phyloP scores from a whole-genome alignment of 2,888 invertebrate genomes.

The Drosophila acutilabella region DNA sequence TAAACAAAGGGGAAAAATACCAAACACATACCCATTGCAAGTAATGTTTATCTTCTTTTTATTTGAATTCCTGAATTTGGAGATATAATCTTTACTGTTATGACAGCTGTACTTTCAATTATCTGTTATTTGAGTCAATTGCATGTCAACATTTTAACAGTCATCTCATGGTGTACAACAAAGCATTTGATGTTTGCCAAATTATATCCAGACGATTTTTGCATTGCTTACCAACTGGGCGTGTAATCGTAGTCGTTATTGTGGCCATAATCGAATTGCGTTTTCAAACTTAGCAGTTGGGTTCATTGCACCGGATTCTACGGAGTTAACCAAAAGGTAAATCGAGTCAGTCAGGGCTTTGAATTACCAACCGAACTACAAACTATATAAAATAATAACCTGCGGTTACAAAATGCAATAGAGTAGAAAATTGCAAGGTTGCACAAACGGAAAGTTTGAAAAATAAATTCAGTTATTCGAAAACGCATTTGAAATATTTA shows the following conservation, averaged over 20 bases:
- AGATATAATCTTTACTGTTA: constrained; percentile 5
- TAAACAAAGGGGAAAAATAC: too few relatives aligned
- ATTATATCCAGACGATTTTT: constrained; percentile 29
- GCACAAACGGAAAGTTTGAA: constrained; percentile 43
- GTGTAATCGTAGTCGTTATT: constrained; percentile 48
- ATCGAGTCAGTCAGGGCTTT: constrained; percentile 46
- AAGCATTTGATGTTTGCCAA: constrained; percentile 19
- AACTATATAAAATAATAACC: constrained; percentile 41
- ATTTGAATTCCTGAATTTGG: constrained; percentile 2
- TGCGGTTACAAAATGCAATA: constrained; percentile 66
- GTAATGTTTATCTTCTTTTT: not conserved
- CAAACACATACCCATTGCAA: not conserved
- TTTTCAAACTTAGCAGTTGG: constrained; percentile 38
- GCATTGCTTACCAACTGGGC: constrained; percentile 40
- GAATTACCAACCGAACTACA: constrained; percentile 45
- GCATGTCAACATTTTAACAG: constrained; percentile 22
- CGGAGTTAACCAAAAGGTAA: constrained; percentile 36
- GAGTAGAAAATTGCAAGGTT: constrained; percentile 72
- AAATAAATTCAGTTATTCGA: constrained; percentile 15
- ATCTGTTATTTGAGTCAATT: constrained; percentile 9
- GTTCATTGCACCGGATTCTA: constrained; percentile 68
- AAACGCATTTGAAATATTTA: constrained; percentile 28
- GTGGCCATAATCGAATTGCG: constrained; percentile 54
- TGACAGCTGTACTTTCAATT: constrained; percentile 8
- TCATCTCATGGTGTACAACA: constrained; percentile 9